Base-by-base conservation (phyloP, 1,140 invertebrate genomes). In the Xylocopa sonorina region DNA sequence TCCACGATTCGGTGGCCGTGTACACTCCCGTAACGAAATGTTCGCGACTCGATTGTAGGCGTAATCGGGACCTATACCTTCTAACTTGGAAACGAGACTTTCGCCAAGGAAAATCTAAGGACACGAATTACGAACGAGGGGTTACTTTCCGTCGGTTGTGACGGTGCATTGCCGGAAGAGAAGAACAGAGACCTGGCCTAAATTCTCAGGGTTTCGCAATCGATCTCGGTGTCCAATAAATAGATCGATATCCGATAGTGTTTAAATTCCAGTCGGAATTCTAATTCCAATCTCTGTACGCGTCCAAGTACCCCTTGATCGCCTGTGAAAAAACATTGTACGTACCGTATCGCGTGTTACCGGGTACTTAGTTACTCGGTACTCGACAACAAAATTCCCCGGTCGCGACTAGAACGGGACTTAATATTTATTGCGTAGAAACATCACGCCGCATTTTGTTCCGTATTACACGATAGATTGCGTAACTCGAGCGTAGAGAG, bases 371-470 rank as follows among this genome's bases (percentile, higher is more conserved):
- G n/a, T n/a, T n/a, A n/a, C n/a, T n/a, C n/a, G n/a, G n/a, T n/a
- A n/a, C n/a, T n/a, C n/a, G n/a, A n/a, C n/a, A n/a, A n/a, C n/a
- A n/a, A n/a, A 51, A 78, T 43, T 63, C 57, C 72, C 76, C n/a
- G n/a, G n/a, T 53, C 76, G 62, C 68, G 76, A 27, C 16, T 41
- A 16, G 63, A 58, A 46, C 24, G 32, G 43, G 43, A 41, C n/a
- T 58, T 69, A 58, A 77, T 77, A 77, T 77, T 77, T 78, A 78
- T 78, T 78, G 34, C 68, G 57, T 72, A 78, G 68, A 46, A 78
- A 72, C 43, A 71, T 78, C 76, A 14, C 38, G 41, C 18, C 21
- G 46, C 29, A n/a, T 77, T 48, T 69, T 48, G 53, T 64, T 29
- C 53, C 32, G 74, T 4, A 69, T 69, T 50, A 58, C 64, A 27